Evolutionary conservation across 2,888 invertebrate genomes (phyloP), one percentile per base, ranked within the genome.

Genomic region (Epsilonema sp.): DNA sequence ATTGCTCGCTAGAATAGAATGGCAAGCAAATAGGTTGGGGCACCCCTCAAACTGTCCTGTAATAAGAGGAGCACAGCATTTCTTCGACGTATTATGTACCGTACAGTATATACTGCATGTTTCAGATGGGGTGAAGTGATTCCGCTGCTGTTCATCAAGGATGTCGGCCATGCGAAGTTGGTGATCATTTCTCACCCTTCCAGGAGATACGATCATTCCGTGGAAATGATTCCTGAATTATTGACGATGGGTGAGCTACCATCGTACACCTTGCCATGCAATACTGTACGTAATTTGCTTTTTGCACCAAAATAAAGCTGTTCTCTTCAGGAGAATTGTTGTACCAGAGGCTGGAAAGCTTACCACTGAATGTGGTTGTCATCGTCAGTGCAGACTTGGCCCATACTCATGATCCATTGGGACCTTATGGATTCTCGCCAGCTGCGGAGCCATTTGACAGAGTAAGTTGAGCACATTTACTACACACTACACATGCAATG

Each of bases 41-140:
- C n/a, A n/a, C n/a, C n/a, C n/a, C n/a, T n/a, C n/a, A n/a, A n/a
- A n/a, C n/a, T n/a, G n/a, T n/a, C n/a, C n/a, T n/a, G n/a, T n/a
- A n/a, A n/a, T n/a, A n/a, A n/a, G n/a, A n/a, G n/a, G n/a, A n/a
- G n/a, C n/a, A n/a, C n/a, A n/a, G n/a, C n/a, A n/a, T n/a, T n/a
- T n/a, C n/a, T n/a, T n/a, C n/a, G n/a, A n/a, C n/a, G n/a, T n/a
- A n/a, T n/a, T n/a, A n/a, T n/a, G n/a, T n/a, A n/a, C n/a, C n/a
- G n/a, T n/a, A n/a, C n/a, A n/a, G n/a, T n/a, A n/a, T n/a, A n/a
- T n/a, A n/a, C n/a, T n/a, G n/a, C n/a, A n/a, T n/a, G n/a, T n/a
- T 31, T 31, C 37, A 49, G 52, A 51, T 52, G 52, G 52, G 52
- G 50, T 19, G 52, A 52, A 51, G 44, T 53, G 24, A 51, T 52